Evolutionary conservation across 2,797 vertebrate genomes (phyloP), one percentile per base, ranked within the genome.

Genomic region (Toxotes lorentzi): DNA sequence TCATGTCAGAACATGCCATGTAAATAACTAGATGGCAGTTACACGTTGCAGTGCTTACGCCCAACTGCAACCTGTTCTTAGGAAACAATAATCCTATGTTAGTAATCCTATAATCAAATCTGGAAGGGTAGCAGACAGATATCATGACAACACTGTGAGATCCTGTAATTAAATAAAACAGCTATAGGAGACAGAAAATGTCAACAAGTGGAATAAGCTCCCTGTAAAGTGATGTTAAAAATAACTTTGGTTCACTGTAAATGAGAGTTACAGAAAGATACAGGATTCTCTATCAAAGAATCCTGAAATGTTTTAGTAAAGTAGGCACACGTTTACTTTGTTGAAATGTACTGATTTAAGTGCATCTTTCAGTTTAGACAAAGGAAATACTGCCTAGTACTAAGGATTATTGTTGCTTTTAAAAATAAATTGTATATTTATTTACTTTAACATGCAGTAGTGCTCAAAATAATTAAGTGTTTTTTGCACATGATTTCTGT

Each of bases 1-100:
- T 70, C 85, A 10, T 91, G 91, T 58, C 84, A 71, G 80, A 32
- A 92, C 92, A 70, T 58, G 93, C 7, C 79, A 16, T 71, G 68
- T 70, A 64, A 88, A 81, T 53, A 88, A 76, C 51, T 9, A 67
- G 45, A 73, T 82, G 74, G 70, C 74, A 84, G 84, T 65, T 63
- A 17, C n/a, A 41, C 23, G 47, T 53, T 50, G 61, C 63, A 21
- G 0, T 21, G 68, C 65, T 51, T 19, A 70, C 80, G 34, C 77
- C 69, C 80, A 47, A 60, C 68, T 43, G 59, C 56, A 64, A 73
- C 63, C 79, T 69, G 79, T 75, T 77, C 10, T 71, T 10, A 59
- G 58, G 24, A 80, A 78, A 41, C 64, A 27, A 41, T 73, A 70
- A 86, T 80, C 32, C 27, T 14, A 2, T 4, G 21, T 43, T 50